Evolutionary conservation across 2,797 vertebrate species (phyloP).

Genomic region (Limosa lapponica): DNA sequence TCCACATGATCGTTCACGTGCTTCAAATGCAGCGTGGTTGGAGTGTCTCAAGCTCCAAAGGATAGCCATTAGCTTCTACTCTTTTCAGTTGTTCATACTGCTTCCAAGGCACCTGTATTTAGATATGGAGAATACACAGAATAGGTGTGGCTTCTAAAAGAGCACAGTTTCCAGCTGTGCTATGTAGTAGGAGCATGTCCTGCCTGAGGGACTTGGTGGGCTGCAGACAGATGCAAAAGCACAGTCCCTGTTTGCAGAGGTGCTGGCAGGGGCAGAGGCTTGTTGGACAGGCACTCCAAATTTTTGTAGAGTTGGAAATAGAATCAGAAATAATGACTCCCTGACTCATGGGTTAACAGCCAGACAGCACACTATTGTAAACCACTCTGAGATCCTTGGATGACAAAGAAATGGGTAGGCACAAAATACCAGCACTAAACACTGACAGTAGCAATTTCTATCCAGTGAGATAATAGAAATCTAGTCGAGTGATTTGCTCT

Average conservation of each 20-base stretch:
- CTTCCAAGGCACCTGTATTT: neutral
- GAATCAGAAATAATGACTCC: neutral
- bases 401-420: conserved; percentile 15
- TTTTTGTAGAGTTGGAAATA: neutral
- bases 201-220: neutral
- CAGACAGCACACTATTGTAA: neutral
- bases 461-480: neutral
- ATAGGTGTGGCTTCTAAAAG: neutral
- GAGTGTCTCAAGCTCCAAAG: neutral
- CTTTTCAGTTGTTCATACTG: neutral
- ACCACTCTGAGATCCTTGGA: neutral
- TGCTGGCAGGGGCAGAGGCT: neutral
- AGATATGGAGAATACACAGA: neutral
- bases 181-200: neutral
- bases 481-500: neutral
- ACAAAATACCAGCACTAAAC: neutral
- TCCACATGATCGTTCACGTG: neutral
- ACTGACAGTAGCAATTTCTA: neutral
- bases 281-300: neutral
- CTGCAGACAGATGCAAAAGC: neutral
- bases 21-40: neutral
- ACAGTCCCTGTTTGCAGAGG: neutral
- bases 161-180: neutral
- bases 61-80: neutral
- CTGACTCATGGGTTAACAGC: neutral